A percentile compares a stretch with the other conserved stretches of the same genome.
Conservation (phyloP, 2,888 invertebrate species). For the Aspidiotus destructor region DNA sequence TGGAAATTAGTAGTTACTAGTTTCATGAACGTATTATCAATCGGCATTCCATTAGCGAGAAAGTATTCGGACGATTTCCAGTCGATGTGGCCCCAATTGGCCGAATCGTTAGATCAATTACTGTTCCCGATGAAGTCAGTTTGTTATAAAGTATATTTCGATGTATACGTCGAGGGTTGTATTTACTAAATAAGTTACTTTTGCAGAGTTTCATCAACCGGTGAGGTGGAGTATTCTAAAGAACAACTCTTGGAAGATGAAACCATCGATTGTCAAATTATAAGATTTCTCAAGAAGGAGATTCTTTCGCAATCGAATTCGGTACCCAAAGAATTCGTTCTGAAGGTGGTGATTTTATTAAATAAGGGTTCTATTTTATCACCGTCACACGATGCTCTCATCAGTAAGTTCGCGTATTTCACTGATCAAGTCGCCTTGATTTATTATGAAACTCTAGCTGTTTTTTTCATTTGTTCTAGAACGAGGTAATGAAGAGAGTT, state of each 20-base stretch:
- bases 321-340: constrained; percentile 70
- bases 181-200: neutral
- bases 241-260: constrained; percentile 56
- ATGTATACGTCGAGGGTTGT: neutral
- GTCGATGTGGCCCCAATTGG: constrained; percentile 77
- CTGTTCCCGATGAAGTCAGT: constrained; percentile 72
- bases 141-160: neutral
- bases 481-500: constrained; percentile 44
- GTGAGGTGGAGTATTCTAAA: constrained; percentile 44
- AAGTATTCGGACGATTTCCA: constrained; percentile 60
- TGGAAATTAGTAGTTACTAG: constrained; percentile 75
- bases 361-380: constrained; percentile 80
- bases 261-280: constrained; percentile 71
- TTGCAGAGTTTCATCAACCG: constrained; percentile 16
- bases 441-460: neutral
- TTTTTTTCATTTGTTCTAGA: constrained; percentile 6
- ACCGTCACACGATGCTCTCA: constrained; percentile 41
- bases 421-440: neutral
- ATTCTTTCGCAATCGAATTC: constrained; percentile 67
- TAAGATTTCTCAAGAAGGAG: constrained; percentile 69
- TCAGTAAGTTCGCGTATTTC: constrained; percentile 28
- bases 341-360: constrained; percentile 69
- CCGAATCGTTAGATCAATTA: constrained; percentile 78
- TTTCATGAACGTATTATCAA: constrained; percentile 64
- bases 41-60: constrained; percentile 79